A percentile compares a stretch with the other conserved stretches of the same genome.
Evolutionary conservation across 2,797 vertebrate species (phyloP).

Genomic region (Paedocypris micromegethes): DNA sequence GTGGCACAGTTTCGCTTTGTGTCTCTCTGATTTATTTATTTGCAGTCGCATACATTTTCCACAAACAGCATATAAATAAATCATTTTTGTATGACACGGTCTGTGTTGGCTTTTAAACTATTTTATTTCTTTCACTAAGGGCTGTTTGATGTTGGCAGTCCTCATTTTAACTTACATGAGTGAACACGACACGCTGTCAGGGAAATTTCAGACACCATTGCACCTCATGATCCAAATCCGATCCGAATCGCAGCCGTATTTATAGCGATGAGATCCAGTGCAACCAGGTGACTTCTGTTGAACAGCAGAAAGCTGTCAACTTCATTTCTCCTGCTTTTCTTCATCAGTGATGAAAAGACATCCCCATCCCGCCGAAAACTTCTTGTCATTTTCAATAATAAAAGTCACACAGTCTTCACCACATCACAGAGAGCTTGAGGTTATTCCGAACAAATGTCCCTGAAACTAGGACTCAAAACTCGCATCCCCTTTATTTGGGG

Average conservation of each 20-base stretch:
- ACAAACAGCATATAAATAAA: neutral
- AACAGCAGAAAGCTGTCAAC: neutral
- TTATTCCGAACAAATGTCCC: too few species aligned
- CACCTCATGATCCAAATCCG: neutral
- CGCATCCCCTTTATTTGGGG: too few species aligned
- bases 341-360: too few species aligned
- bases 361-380: too few species aligned
- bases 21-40: slow-evolving; percentile 1
- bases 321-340: neutral
- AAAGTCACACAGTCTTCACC: too few species aligned
- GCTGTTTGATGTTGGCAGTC: neutral
- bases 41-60: neutral
- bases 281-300: neutral
- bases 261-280: neutral
- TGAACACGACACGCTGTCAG: neutral
- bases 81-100: slow-evolving; percentile 11
- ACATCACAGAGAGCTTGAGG: too few species aligned
- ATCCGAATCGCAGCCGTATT: neutral
- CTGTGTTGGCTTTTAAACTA: slow-evolving; percentile 17
- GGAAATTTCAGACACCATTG: neutral
- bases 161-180: slow-evolving; percentile 3
- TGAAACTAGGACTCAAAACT: too few species aligned
- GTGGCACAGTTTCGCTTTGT: neutral
- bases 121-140: slow-evolving; percentile 17
- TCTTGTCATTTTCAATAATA: too few species aligned